phyloP scores from a whole-genome alignment of 2,888 invertebrate species.

The Caenorhabditis zanzibari region DNA sequence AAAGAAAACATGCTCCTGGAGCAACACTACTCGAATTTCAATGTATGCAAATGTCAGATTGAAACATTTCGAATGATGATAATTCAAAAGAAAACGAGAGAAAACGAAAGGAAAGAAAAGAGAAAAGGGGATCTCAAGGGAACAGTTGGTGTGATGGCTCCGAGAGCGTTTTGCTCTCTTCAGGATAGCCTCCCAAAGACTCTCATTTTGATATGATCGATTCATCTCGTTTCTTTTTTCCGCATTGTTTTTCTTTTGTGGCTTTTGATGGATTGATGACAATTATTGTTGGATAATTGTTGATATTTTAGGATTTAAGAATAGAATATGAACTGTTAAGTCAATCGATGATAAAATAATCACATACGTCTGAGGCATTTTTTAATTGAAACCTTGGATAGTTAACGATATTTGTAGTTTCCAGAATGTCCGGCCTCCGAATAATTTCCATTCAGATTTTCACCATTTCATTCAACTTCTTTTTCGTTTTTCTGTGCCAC shows the following conservation, averaged over 20 bases:
- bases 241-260: constrained; percentile 39
- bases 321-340: too few relatives aligned
- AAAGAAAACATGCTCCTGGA: neutral
- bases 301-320: neutral
- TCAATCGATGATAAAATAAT: too few relatives aligned
- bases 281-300: neutral
- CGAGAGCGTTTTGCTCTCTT: neutral
- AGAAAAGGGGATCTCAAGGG: constrained; percentile 34
- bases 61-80: constrained; percentile 27
- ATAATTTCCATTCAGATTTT: too few relatives aligned
- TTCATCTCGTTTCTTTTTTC: constrained; percentile 26
- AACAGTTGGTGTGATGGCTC: constrained; percentile 44
- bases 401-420: too few relatives aligned
- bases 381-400: too few relatives aligned
- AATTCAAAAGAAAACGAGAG: constrained; percentile 14
- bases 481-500: neutral
- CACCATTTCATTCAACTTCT: too few relatives aligned
- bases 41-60: constrained; percentile 16
- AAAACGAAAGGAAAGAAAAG: neutral
- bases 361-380: too few relatives aligned
- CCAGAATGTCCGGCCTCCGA: too few relatives aligned
- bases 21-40: neutral
- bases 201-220: constrained; percentile 55
- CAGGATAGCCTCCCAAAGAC: constrained; percentile 13
- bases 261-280: constrained; percentile 15